Percentiles rank a stretch among this genome's conserved stretches.
Evolutionary conservation across 2,113 vertebrate species (phyloP).

Genomic region (Maylandia zebra): DNA sequence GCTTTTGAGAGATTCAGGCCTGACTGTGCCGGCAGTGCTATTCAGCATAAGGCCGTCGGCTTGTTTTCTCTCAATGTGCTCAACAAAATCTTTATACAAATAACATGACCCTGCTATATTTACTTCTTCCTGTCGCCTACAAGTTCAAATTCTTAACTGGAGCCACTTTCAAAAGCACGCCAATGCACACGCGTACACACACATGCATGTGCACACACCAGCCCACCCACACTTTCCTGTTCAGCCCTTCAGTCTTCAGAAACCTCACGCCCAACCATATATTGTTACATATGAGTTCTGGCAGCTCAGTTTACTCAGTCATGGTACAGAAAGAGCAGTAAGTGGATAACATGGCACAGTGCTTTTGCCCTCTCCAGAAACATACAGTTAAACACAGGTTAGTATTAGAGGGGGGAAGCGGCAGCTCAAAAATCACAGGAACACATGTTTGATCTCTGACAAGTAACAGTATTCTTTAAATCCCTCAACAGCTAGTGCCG

Average conservation of each 20-base stretch:
- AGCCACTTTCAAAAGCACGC: background rate
- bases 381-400: background rate
- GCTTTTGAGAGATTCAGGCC: background rate
- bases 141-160: background rate
- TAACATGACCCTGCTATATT: constrained; percentile 13
- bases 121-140: background rate
- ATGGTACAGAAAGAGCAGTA: background rate
- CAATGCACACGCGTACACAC: background rate
- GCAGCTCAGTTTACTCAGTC: background rate
- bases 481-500: constrained; percentile 10
- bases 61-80: background rate
- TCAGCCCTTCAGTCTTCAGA: background rate
- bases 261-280: background rate
- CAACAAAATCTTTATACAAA: background rate
- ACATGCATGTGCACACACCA: background rate
- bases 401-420: background rate
- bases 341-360: background rate
- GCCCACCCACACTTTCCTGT: background rate
- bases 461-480: background rate
- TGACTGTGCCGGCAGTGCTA: background rate
- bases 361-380: constrained; percentile 7
- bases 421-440: background rate
- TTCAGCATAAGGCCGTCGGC: background rate
- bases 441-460: background rate
- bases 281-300: background rate